Base-by-base conservation (phyloP, 2,888 invertebrate genomes). In the Crossocerus cetratus region DNA sequence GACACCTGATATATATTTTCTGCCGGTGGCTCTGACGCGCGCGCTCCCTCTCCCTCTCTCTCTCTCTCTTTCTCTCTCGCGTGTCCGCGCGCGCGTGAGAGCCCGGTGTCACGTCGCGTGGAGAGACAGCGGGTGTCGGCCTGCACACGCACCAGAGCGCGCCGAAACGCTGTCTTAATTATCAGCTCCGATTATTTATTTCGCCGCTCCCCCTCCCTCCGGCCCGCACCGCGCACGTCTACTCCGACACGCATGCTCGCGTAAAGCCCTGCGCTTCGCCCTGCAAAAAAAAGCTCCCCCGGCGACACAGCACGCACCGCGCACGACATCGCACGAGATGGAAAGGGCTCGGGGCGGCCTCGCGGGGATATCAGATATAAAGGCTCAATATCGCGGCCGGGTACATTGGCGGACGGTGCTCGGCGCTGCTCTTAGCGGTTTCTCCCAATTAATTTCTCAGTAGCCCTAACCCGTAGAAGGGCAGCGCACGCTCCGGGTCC, bases 101-200 rank as follows among this genome's bases (percentile, higher is more conserved):
- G 78, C 58, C 65, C 74, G 83, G 72, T 86, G 85, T 85, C 87
- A 85, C 83, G 86, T 84, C 77, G 86, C 76, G 86, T 82, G 65
- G 80, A 82, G 8, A 4, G 83, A 77, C 87, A 86, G 87, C 86
- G 81, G 87, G 84, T 83, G 83, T 79, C 83, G 78, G 67, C 76
- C 74, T 68, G 82, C 83, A 75, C 80, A 75, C 81, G 81, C 78
- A 75, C 80, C 32, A n/a, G 67, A 74, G 14, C 49, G 76, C 80
- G 75, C 69, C 78, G 64, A 78, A 74, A 79, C 71, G 78, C 78
- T 79, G 76, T 87, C 87, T 87, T 86, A 86, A 87, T 86, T 87
- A 86, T 86, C 83, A 72, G 66, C 64, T 69, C 56, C 68, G 76
- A 81, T 85, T 85, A 86, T 86, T 86, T 85, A 86, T 80, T 75